Evolutionary conservation across 2,888 invertebrate species (phyloP).

Genomic region (Panopea generosa): DNA sequence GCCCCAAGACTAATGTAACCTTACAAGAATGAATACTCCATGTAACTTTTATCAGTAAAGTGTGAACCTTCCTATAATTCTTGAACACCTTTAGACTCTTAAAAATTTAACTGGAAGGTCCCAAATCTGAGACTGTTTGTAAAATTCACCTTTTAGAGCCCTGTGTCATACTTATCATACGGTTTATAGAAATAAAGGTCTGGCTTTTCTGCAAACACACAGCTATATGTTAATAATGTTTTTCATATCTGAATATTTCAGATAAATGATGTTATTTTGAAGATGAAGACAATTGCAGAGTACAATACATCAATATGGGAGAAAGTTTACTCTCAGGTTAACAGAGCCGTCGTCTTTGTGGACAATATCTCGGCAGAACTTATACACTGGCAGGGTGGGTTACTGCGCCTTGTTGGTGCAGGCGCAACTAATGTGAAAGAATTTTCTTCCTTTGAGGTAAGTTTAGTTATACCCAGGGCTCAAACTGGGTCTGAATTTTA

Average conservation of each 20-base stretch:
- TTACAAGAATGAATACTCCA: too few species aligned
- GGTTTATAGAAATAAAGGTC: too few species aligned
- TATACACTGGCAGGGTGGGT: slow-evolving; percentile 90
- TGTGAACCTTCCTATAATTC: too few species aligned
- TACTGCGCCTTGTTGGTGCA: slow-evolving; percentile 86
- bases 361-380: slow-evolving; percentile 89
- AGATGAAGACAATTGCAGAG: slow-evolving; percentile 33
- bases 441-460: slow-evolving; percentile 89
- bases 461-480: slow-evolving; percentile 7
- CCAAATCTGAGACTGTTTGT: too few species aligned
- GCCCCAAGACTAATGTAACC: too few species aligned
- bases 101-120: too few species aligned
- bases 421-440: slow-evolving; percentile 89
- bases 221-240: too few species aligned
- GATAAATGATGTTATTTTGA: not conserved
- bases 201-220: too few species aligned
- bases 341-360: slow-evolving; percentile 89
- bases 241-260: not conserved
- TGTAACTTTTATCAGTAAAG: too few species aligned
- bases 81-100: too few species aligned
- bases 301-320: slow-evolving; percentile 86
- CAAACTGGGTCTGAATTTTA: not conserved
- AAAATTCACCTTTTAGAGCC: too few species aligned
- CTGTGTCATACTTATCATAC: too few species aligned
- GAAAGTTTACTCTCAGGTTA: slow-evolving; percentile 88